phyloP scores from a whole-genome alignment of 64 coral and sea anemone genomes.

The Pachyseris speciosa region DNA sequence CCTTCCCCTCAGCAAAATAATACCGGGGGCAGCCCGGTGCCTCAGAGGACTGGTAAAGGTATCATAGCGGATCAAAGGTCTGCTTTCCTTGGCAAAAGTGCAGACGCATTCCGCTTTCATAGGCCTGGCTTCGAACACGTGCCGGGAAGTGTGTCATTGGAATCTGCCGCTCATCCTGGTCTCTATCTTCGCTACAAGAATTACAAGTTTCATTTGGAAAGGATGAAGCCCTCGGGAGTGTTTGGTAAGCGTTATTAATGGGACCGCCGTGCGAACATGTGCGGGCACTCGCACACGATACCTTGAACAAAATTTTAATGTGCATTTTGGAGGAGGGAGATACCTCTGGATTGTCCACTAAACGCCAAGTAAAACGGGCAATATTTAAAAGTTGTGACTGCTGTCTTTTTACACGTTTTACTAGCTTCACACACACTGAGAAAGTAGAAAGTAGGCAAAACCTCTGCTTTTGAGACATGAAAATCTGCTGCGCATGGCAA shows the following conservation, averaged over 20 bases:
- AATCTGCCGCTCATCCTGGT: constrained; percentile 81
- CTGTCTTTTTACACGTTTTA: too few species aligned
- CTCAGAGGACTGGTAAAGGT: neutral
- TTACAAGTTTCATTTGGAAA: constrained; percentile 97
- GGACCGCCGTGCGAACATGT: neutral
- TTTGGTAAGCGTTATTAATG: constrained; percentile 80
- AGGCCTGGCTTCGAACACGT: constrained; percentile 92
- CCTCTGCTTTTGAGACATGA: too few species aligned
- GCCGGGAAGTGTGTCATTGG: constrained; percentile 74
- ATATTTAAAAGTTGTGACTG: too few species aligned
- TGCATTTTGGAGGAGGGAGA: too few species aligned
- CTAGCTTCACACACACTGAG: too few species aligned
- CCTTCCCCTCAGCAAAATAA: constrained; percentile 36
- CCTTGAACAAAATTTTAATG: neutral
- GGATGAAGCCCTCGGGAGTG: constrained; percentile 75
- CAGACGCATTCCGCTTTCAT: constrained; percentile 80
- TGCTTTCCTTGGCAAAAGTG: constrained; percentile 59
- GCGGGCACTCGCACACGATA: neutral
- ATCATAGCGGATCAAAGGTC: constrained; percentile 28
- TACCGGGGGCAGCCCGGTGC: neutral
- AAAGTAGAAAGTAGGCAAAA: too few species aligned
- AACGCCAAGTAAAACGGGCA: too few species aligned
- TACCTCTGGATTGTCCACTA: too few species aligned
- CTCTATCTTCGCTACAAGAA: constrained; percentile 97
- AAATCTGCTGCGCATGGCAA: too few species aligned